Conservation (phyloP, 2,113 vertebrate species). For the Calonectris borealis region DNA sequence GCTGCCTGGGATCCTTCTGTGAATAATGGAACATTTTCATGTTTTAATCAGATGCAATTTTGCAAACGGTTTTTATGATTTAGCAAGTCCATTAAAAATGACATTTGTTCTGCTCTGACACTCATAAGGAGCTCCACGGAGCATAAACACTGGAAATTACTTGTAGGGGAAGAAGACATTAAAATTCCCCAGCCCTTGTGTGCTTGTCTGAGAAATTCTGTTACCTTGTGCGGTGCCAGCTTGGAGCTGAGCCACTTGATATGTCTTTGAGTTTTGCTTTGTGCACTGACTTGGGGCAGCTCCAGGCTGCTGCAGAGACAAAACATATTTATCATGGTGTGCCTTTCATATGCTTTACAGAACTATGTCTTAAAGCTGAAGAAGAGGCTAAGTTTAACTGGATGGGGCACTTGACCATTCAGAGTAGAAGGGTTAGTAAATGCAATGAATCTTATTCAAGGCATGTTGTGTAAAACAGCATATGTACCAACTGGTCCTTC, state of each 20-base stretch:
- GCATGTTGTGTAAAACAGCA: fast-evolving
- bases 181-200: conserved; percentile 68
- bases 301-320: conserved; percentile 7
- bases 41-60: conserved; percentile 81
- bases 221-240: conserved; percentile 46
- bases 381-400: background rate
- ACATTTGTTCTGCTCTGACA: conserved; percentile 83
- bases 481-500: background rate
- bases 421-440: background rate
- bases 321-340: background rate
- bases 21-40: conserved; percentile 74
- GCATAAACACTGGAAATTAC: conserved; percentile 81
- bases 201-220: conserved; percentile 62
- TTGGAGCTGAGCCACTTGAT: conserved; percentile 33
- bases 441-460: background rate
- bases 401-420: background rate
- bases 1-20: conserved; percentile 40
- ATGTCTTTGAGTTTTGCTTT: background rate
- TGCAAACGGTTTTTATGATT: conserved; percentile 77
- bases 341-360: background rate
- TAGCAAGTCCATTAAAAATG: conserved; percentile 83
- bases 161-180: conserved; percentile 75
- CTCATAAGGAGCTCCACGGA: conserved; percentile 71
- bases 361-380: background rate
- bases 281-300: background rate